Evolutionary conservation across 2,888 invertebrate genomes (phyloP), one percentile per base, ranked within the genome.

Genomic region (Tetranychus piercei): DNA sequence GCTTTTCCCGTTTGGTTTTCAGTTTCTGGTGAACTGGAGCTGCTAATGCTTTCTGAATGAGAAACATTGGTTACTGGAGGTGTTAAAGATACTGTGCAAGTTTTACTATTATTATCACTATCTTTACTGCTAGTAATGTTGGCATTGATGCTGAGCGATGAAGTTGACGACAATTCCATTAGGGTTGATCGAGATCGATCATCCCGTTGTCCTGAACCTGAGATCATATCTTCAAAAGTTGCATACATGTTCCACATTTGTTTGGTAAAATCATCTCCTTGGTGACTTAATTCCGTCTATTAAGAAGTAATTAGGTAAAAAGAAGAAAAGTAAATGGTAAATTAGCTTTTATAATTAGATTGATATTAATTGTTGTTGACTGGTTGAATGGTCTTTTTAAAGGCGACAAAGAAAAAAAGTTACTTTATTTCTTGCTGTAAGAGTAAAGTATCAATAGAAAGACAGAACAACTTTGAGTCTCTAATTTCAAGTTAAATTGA

Each of bases 161-260:
- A 75, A 43, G 73, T 74, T 1, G 74, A 74, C 11, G 72, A 64
- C 7, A 43, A 71, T 22, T 45, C 71, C n/a, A 74, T 55, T 1
- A 67, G 22, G 15, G 75, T 43, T 23, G 73, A 55, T 44, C 75
- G 75, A 7, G 75, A 43, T 44, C 55, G 9, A 15, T 55, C 55
- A 55, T 55, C 55, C 55, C 55, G 55, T 55, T 55, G 55, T 15
- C 55, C 55, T 55, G 75, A 72, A 67, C 44, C 67, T 22, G 23
- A 75, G 76, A 72, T 73, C 73, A 72, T 75, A 74, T 81, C 81
- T 75, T 81, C 81, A 79, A 81, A 81, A 43, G 80, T 80, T 69
- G 80, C 80, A 78, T 81, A 81, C 81, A 81, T 81, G 75, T 81
- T 80, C 81, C 81, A 81, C 80, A 81, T 81, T 76, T 81, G 81